These are phyloP conservation scores for Phalera bucephala DNA, from an alignment of 2,888 invertebrate genomes.

Conservation along the genomic window DNA sequence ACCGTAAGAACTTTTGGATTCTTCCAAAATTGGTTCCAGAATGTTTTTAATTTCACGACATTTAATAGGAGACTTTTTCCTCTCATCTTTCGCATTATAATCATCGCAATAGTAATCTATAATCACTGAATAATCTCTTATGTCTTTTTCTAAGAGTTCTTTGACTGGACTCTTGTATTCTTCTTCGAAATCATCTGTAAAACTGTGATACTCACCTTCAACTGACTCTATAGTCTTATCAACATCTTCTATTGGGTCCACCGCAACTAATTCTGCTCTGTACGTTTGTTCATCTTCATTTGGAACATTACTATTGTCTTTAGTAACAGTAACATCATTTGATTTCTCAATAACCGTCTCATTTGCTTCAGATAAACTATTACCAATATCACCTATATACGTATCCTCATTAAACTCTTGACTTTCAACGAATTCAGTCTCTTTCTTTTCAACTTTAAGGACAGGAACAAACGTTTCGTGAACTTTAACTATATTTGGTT, in stretches of 20 bases:
- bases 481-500: constrained; percentile 43
- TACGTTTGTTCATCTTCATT: constrained; percentile 17
- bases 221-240: constrained; percentile 44
- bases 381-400: constrained; percentile 60
- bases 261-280: constrained; percentile 36
- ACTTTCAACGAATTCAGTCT: constrained; percentile 63
- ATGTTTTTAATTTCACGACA: constrained; percentile 32
- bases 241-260: constrained; percentile 30
- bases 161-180: constrained; percentile 74
- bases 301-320: constrained; percentile 6
- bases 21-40: constrained; percentile 74
- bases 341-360: constrained; percentile 54
- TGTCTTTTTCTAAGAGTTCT: constrained; percentile 71
- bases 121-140: constrained; percentile 75
- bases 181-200: constrained; percentile 65
- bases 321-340: constrained; percentile 10
- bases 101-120: constrained; percentile 72
- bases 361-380: constrained; percentile 58
- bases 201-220: constrained; percentile 78
- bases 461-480: constrained; percentile 48
- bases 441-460: constrained; percentile 43
- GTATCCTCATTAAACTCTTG: constrained; percentile 75
- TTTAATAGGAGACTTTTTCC: constrained; percentile 55
- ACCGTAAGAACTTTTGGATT: constrained; percentile 68
- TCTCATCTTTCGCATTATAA: constrained; percentile 45